Conservation (phyloP, 30 jellyfish, hydroid and myxozoan species). For the Turritopsis dohrnii region DNA sequence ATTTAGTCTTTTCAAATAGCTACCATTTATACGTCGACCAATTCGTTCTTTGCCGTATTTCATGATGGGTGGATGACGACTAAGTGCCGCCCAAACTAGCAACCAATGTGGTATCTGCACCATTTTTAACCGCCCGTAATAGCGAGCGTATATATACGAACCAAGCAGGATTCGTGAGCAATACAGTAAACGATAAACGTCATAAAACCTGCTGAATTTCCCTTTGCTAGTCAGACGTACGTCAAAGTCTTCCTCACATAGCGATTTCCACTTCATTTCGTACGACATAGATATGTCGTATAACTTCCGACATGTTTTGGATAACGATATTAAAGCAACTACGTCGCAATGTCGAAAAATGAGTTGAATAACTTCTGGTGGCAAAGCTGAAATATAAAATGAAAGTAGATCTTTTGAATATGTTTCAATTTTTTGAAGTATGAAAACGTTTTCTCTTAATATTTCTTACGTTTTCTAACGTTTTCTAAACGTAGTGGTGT, state of each 20-base stretch:
- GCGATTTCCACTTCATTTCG: conserved; percentile 46
- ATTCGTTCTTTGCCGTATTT: conserved; percentile 51
- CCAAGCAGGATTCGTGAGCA: conserved; percentile 70
- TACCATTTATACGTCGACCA: conserved; percentile 52
- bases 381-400: conserved; percentile 4
- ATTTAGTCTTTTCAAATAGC: conserved; percentile 49
- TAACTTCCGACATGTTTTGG: conserved; percentile 37
- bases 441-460: too few species aligned
- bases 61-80: conserved; percentile 75
- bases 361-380: conserved; percentile 34
- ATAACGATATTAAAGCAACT: conserved; percentile 34
- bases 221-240: conserved; percentile 39
- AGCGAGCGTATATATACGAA: conserved; percentile 51
- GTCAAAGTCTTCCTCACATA: conserved; percentile 47
- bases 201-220: conserved; percentile 40
- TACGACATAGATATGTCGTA: conserved; percentile 11
- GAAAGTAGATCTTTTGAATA: too few species aligned
- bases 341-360: conserved; percentile 45
- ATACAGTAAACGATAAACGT: conserved; percentile 45
- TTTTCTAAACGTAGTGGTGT: too few species aligned
- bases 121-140: conserved; percentile 36
- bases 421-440: too few species aligned
- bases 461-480: too few species aligned
- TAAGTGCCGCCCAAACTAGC: conserved; percentile 74
- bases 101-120: conserved; percentile 64